Base-by-base conservation (phyloP, 1,140 invertebrate species). In the Coelopa frigida region DNA sequence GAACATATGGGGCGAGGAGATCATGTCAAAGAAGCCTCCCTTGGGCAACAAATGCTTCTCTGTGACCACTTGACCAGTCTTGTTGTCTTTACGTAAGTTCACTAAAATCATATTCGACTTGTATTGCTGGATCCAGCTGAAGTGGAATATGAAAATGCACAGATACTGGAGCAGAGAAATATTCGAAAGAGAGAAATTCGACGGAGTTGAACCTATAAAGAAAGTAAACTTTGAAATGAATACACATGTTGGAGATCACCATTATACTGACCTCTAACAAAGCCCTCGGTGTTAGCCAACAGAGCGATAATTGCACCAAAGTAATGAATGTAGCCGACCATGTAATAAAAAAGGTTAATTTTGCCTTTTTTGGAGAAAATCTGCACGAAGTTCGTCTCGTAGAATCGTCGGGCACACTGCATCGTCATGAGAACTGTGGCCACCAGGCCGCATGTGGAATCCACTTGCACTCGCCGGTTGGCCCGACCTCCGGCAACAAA, bases 1-100 rank as follows among this genome's bases (percentile, higher is more conserved):
- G 36, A 86, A 73, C 63, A 87, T 83, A 64, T 93, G 84, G 0
- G 90, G 89, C 49, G 81, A 83, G 1, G 89, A 88, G 1, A 93
- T 69, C 46, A 78, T 76, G 14, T 89, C 72, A 60, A 94, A 95
- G 56, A 82, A 73, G 43, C 83, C 82, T 4, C 86, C 86, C 24
- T 70, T 49, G n/a, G 89, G 89, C 54, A 93, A 72, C 61, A 80
- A 75, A 69, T 94, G 83, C n/a, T 77, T 73, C 29, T 79, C 75
- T 2, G 81, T 81, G 4, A 82, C 71, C 3, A 89, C 72, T 29
- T 73, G 56, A 26, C 80, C 80, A 1, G 71, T 72, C 8, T 72
- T 74, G 56, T 73, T 72, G 63, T 85, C 75, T 72, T 82, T 87
- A 21, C 87, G 70, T 20, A 90, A 70, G 58, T 79, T 78, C 0